Conservation (phyloP, 2,888 invertebrate genomes). For the Hemicrepidius hirtus region DNA sequence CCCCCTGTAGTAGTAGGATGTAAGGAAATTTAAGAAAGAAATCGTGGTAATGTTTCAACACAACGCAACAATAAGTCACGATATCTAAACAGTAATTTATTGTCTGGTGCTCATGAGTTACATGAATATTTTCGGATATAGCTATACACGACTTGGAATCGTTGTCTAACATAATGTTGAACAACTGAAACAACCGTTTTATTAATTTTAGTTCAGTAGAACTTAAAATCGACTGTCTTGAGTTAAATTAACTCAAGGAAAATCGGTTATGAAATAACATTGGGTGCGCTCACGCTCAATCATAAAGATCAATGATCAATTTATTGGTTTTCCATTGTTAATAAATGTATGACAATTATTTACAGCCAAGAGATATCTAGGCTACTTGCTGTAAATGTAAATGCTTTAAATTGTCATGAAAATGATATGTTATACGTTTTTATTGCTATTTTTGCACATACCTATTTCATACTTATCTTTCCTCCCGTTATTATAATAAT, state of each 20-base stretch:
- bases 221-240: not conserved
- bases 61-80: slow-evolving; percentile 50
- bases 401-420: slow-evolving; percentile 35
- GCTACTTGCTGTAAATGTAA: slow-evolving; percentile 34
- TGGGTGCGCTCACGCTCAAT: slow-evolving; percentile 40
- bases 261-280: slow-evolving; percentile 32
- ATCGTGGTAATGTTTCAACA: slow-evolving; percentile 42
- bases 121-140: slow-evolving; percentile 23
- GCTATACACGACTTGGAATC: slow-evolving; percentile 8
- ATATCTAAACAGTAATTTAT: slow-evolving; percentile 51
- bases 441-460: slow-evolving; percentile 36
- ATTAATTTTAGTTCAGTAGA: not conserved
- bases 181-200: slow-evolving; percentile 17
- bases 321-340: slow-evolving; percentile 42
- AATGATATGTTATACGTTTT: slow-evolving; percentile 34
- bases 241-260: slow-evolving; percentile 35
- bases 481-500: slow-evolving; percentile 34
- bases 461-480: slow-evolving; percentile 21
- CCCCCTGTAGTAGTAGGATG: slow-evolving; percentile 12
- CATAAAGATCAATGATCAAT: slow-evolving; percentile 43
- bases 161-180: slow-evolving; percentile 18
- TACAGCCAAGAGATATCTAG: slow-evolving; percentile 40
- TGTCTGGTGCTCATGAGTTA: slow-evolving; percentile 7
- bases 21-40: slow-evolving; percentile 42
- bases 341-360: slow-evolving; percentile 43